Base-by-base conservation (phyloP, 2,797 vertebrate genomes). In the Scomberomorus guttatus region DNA sequence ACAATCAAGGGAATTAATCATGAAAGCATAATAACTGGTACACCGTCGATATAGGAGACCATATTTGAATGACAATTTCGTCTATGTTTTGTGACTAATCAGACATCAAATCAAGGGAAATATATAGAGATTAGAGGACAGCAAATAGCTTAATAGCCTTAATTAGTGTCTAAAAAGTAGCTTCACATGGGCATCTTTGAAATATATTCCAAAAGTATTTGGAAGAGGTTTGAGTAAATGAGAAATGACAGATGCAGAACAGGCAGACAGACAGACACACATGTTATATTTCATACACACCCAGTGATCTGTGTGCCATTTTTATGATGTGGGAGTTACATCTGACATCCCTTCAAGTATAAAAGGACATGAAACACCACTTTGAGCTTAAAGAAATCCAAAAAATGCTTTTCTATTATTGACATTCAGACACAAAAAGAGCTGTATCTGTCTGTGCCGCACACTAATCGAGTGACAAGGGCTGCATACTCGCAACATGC, bases 391-490 rank as follows among this genome's bases (percentile, higher is more conserved):
- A 79, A 66, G 32, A 56, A 27, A 69, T 14, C 22, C 9, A 50
- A 3, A 29, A 81, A 69, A 69, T 0, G 0, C 8, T 61, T 60
- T 29, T 32, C n/a, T 70, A 4, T 57, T 78, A 68, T 75, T 77
- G 67, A 82, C 27, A 65, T 14, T 29, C 24, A 73, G n/a, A 69
- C 29, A 51, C 56, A 4, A 58, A 79, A 83, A 68, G 24, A 65
- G 52, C 12, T 34, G 27, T 8, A 27, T 69, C 27, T 66, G 56
- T 61, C 59, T 42, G 44, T 6, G 42, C 17, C 4, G 50, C 46
- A 15, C 57, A 18, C 32, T 60, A 69, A 72, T 37, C 58, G 1
- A 67, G 48, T 52, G 79, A 55, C 37, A 24, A 37, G 24, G 24
- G 24, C 13, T 14, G 39, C 18, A 0, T 18, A 20, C 70, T 57